Evolutionary conservation across 2,797 vertebrate species (phyloP).

Genomic region (Bradypodion ventrale): DNA sequence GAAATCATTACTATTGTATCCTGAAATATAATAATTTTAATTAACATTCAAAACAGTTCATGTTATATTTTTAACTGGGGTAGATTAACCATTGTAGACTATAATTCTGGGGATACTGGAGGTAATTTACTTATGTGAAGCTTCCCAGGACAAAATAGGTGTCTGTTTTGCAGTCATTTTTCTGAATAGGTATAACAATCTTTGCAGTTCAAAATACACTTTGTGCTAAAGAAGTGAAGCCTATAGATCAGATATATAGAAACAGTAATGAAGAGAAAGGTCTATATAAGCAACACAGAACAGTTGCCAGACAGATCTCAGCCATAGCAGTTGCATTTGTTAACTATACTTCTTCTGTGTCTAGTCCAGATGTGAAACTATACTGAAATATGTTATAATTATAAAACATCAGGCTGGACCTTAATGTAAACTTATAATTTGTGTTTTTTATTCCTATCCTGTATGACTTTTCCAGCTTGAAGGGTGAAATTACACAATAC

Average conservation of each 20-base stretch:
- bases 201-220: neutral
- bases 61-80: neutral
- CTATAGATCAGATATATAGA: too few species aligned
- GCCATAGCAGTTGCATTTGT: too few species aligned
- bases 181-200: neutral
- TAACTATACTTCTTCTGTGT: too few species aligned
- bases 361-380: too few species aligned
- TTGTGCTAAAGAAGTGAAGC: neutral
- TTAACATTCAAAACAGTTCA: neutral
- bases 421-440: neutral
- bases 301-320: too few species aligned
- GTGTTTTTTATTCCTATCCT: neutral
- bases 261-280: too few species aligned
- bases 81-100: neutral
- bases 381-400: neutral
- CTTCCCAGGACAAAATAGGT: neutral
- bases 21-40: neutral
- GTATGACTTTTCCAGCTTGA: neutral
- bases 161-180: neutral
- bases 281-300: too few species aligned
- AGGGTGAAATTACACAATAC: neutral
- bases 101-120: neutral
- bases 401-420: neutral
- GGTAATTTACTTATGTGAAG: neutral
- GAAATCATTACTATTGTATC: neutral